Percentiles rank a stretch among this genome's conserved stretches.
phyloP scores from a whole-genome alignment of 2,113 vertebrate species.

The Camarhynchus parvulus region DNA sequence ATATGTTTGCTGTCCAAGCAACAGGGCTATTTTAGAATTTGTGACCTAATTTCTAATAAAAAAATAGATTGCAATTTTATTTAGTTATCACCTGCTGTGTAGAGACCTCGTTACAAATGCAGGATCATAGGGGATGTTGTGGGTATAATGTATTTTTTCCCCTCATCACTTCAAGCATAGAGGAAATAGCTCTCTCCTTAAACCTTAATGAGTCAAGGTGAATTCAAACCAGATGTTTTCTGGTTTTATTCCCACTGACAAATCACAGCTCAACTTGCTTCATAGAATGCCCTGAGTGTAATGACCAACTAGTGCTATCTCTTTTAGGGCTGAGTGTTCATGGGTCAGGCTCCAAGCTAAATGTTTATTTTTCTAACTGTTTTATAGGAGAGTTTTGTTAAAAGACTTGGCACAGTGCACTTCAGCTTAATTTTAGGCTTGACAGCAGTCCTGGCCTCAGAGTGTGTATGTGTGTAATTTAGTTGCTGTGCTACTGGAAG shows the following conservation, averaged over 20 bases:
- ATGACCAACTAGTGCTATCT: slow-evolving; percentile 77
- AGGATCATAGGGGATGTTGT: slow-evolving; percentile 34
- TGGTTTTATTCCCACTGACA: slow-evolving; percentile 71
- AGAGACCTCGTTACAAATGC: slow-evolving; percentile 47
- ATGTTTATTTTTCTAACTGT: slow-evolving; percentile 83
- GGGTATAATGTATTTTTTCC: slow-evolving; percentile 32
- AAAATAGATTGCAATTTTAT: slow-evolving; percentile 46
- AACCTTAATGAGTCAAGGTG: slow-evolving; percentile 69
- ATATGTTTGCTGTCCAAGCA: slow-evolving; percentile 3
- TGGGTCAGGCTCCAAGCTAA: slow-evolving; percentile 80
- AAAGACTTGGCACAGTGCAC: slow-evolving; percentile 81
- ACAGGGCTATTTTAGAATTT: neutral
- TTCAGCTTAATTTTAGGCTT: slow-evolving; percentile 88
- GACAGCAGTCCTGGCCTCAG: slow-evolving; percentile 88
- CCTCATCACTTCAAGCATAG: slow-evolving; percentile 23
- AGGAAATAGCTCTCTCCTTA: slow-evolving; percentile 74
- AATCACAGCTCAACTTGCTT: slow-evolving; percentile 48
- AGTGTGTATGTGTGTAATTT: slow-evolving; percentile 87
- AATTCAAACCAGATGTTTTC: slow-evolving; percentile 80
- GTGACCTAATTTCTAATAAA: slow-evolving; percentile 21
- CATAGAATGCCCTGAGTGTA: slow-evolving; percentile 72
- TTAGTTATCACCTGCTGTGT: slow-evolving; percentile 62
- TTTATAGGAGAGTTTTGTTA: slow-evolving; percentile 86
- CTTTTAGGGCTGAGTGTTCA: slow-evolving; percentile 67
- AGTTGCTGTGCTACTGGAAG: slow-evolving; percentile 92